A percentile compares a stretch with the other conserved stretches of the same genome.
phyloP scores from a whole-genome alignment of 1,140 invertebrate species.

The Magallana gigas region DNA sequence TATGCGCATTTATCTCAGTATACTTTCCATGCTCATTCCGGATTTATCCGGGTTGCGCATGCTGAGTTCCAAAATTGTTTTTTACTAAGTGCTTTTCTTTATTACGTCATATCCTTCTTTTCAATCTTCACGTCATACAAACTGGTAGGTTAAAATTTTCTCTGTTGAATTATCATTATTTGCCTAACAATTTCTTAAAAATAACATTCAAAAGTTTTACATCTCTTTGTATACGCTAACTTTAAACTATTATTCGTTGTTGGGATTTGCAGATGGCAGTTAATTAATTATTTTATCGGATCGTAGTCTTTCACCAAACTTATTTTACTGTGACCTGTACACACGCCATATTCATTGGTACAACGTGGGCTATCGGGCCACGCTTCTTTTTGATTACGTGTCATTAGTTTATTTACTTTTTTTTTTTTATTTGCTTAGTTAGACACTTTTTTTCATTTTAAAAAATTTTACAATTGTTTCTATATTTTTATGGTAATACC shows the following conservation, averaged over 20 bases:
- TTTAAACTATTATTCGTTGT: neutral
- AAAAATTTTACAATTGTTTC: neutral
- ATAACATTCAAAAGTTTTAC: neutral
- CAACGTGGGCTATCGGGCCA: too few relatives aligned
- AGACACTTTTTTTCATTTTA: neutral
- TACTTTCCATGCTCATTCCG: neutral
- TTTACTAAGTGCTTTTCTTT: neutral
- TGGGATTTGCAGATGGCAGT: neutral
- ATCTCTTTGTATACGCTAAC: neutral
- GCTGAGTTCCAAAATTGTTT: neutral
- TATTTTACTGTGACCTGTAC: neutral
- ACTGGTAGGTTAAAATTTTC: neutral
- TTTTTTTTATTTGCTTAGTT: neutral
- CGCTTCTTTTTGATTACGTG: too few relatives aligned
- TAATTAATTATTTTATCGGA: neutral
- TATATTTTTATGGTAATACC: too few relatives aligned
- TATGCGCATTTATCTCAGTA: neutral
- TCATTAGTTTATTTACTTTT: neutral
- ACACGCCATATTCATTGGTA: too few relatives aligned
- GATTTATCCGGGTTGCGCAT: neutral
- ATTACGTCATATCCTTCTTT: neutral
- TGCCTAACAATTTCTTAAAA: neutral
- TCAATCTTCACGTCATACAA: neutral
- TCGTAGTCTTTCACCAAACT: neutral
- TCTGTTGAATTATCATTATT: too few relatives aligned